Evolutionary conservation across 2,888 invertebrate species (phyloP), one percentile per base, ranked within the genome.

Genomic region (Chaetoderma sp.): DNA sequence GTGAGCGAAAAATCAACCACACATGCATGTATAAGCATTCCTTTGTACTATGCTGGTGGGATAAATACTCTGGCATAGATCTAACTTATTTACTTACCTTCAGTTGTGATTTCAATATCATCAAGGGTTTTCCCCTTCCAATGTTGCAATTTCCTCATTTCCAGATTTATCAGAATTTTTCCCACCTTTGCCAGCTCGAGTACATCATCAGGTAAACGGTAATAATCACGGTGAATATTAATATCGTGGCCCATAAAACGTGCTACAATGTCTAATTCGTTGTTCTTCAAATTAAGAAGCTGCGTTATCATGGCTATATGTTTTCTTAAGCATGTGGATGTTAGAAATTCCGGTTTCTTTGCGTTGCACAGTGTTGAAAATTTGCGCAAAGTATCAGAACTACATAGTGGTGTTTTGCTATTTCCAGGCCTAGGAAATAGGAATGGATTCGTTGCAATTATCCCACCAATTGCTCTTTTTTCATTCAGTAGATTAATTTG

Each of bases 251-350:
- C 60, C 39, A 60, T 27, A 28, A 60, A 60, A 6, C 50, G 23
- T 6, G 61, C 61, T 3, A 60, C 36, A 30, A 60, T 30, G 25
- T 60, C 61, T 23, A 60, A 44, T 60, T 60, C 61, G 39, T 60
- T 60, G 10, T 60, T 44, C 25, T 54, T 42, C 4, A 60, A 28
- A 25, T 60, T 60, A 8, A 60, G 27, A 6, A 60, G 21, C 42
- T 60, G 61, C 13, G 39, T 28, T 16, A 60, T n/a, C 16, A 54
- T 60, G 4, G 30, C 52, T 13, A 60, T 54, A 16, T 60, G 61
- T 16, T 54, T 54, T 25, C 61, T 4, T 3, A 60, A 28, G 21
- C n/a, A n/a, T 4, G 61, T 60, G 30, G 61, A 60, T 27, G 13
- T 4, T 16, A 60, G 23, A 10, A 39, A 16, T 8, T 60, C 25